phyloP scores from a whole-genome alignment of 2,797 vertebrate species.

The Tenualosa ilisha region DNA sequence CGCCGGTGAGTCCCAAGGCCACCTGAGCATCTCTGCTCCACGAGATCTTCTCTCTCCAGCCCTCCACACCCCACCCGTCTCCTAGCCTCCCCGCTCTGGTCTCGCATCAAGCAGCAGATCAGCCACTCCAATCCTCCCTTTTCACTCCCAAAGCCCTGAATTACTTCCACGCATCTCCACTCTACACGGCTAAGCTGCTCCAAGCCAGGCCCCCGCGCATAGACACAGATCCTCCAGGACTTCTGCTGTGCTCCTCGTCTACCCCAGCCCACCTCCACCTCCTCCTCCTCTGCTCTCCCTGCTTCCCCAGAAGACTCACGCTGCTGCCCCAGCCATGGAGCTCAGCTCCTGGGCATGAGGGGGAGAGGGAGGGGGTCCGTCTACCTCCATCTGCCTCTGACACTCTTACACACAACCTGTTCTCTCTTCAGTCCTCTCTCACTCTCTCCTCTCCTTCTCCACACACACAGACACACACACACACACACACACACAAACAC shows the following conservation, averaged over 20 bases:
- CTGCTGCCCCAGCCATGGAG: neutral
- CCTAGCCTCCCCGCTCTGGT: neutral
- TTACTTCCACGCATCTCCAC: slow-evolving; percentile 2
- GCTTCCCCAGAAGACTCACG: neutral
- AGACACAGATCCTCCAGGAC: neutral
- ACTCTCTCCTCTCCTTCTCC: neutral
- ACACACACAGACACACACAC: neutral
- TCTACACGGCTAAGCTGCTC: slow-evolving; percentile 5
- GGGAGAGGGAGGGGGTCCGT: neutral
- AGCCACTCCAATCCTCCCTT: slow-evolving; percentile 14
- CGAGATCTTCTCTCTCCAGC: neutral
- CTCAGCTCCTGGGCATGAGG: neutral
- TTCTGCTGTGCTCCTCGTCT: neutral
- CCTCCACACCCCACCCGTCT: neutral
- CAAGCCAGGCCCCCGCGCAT: neutral
- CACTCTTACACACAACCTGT: neutral
- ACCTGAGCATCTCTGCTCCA: slow-evolving; percentile 8
- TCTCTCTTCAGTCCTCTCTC: neutral
- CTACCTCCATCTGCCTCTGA: slow-evolving; percentile 6
- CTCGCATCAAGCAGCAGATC: slow-evolving; percentile 3
- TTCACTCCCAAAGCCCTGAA: neutral
- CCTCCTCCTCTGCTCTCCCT: neutral
- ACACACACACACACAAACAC: too few relatives aligned
- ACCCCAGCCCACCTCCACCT: slow-evolving; percentile 6
- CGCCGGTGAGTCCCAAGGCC: neutral